These are phyloP conservation scores for Procambarus clarkii DNA, from an alignment of 1,140 invertebrate genomes.

Conservation along the genomic window DNA sequence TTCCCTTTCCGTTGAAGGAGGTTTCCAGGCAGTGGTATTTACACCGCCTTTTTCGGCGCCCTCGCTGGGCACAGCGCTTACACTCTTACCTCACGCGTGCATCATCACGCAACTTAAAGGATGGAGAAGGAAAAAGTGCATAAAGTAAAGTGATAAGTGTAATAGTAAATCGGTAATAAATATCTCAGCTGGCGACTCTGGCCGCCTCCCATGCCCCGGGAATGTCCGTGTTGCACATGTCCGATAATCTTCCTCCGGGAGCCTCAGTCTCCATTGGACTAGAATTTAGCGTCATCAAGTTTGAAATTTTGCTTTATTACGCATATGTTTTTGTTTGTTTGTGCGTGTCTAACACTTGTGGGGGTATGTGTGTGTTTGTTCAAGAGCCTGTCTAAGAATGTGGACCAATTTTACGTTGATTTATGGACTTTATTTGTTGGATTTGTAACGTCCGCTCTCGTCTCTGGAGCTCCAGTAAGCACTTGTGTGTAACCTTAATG, in stretches of 20 bases:
- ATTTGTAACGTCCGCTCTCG: too few relatives aligned
- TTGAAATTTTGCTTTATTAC: not conserved
- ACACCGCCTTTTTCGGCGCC: too few relatives aligned
- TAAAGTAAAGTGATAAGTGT: not conserved
- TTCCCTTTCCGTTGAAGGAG: conserved; percentile 30
- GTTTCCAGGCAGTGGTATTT: not conserved
- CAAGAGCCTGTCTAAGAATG: not conserved
- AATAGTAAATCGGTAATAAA: not conserved
- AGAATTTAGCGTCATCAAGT: not conserved
- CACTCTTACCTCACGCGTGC: not conserved
- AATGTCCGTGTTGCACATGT: conserved; percentile 44
- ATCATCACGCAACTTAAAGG: not conserved
- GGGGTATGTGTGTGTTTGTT: not conserved
- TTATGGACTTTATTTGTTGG: too few relatives aligned
- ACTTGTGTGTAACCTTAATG: too few relatives aligned
- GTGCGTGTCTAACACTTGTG: not conserved
- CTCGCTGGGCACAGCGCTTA: too few relatives aligned
- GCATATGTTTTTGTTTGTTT: not conserved
- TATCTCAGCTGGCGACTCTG: not conserved
- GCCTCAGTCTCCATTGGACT: not conserved
- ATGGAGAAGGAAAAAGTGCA: not conserved
- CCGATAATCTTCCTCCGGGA: conserved; percentile 23
- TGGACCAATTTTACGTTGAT: too few relatives aligned
- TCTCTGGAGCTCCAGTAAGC: too few relatives aligned
- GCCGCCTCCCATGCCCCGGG: conserved; percentile 18